These are phyloP conservation scores for Diabrotica undecimpunctata DNA, from an alignment of 1,140 invertebrate species.

Conservation along the genomic window DNA sequence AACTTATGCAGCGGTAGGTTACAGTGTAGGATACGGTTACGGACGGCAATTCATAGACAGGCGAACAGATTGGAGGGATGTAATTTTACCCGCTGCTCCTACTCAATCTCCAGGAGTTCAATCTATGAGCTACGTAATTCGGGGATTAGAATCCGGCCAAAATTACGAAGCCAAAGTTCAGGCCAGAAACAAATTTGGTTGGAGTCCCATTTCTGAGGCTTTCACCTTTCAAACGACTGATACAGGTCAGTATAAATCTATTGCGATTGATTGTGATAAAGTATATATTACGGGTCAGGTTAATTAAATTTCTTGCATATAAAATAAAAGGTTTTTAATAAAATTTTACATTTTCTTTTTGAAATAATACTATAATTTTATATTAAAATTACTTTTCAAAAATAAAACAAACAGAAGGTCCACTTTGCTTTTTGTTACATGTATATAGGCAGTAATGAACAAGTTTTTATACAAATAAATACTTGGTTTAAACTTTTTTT, in stretches of 20 bases:
- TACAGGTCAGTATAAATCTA: slow-evolving; percentile 39
- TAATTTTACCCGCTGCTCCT: slow-evolving; percentile 54
- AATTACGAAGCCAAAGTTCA: slow-evolving; percentile 63
- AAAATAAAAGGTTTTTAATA: neutral
- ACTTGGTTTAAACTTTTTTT: too few species aligned
- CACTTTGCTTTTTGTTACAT: too few species aligned
- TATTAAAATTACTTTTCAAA: too few species aligned
- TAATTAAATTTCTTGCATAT: neutral
- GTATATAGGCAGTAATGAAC: too few species aligned
- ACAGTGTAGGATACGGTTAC: slow-evolving; percentile 38
- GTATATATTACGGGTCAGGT: neutral
- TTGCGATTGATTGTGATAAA: neutral
- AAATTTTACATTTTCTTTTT: too few species aligned
- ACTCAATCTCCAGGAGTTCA: slow-evolving; percentile 48
- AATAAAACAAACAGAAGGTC: too few species aligned
- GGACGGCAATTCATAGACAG: slow-evolving; percentile 39
- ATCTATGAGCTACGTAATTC: slow-evolving; percentile 58
- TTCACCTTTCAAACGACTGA: slow-evolving; percentile 52
- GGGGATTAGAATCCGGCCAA: slow-evolving; percentile 54
- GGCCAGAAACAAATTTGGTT: slow-evolving; percentile 61
- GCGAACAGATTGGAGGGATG: slow-evolving; percentile 57
- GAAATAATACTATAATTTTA: too few species aligned
- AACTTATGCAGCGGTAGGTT: slow-evolving; percentile 36
- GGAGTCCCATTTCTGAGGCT: slow-evolving; percentile 57
- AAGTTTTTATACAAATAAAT: too few species aligned